A percentile compares a stretch with the other conserved stretches of the same genome.
Evolutionary conservation across 1,140 invertebrate genomes (phyloP).

Genomic region (Vanessa tameamea): DNA sequence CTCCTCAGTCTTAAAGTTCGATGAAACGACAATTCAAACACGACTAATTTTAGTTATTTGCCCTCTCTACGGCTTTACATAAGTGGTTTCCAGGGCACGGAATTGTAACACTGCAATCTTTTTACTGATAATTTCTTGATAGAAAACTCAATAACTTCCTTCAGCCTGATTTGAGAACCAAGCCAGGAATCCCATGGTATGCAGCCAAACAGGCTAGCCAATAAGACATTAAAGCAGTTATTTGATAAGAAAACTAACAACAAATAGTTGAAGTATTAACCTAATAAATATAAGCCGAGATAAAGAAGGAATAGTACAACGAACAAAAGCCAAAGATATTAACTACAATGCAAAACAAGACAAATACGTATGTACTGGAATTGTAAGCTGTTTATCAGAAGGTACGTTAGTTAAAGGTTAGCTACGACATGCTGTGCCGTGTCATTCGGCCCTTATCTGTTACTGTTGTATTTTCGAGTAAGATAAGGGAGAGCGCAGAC

Average conservation of each 20-base stretch:
- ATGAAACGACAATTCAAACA: too few relatives aligned
- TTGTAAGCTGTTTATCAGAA: constrained; percentile 41
- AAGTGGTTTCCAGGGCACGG: too few relatives aligned
- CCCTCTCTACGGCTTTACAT: too few relatives aligned
- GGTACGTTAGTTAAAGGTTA: constrained; percentile 40
- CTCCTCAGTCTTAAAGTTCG: too few relatives aligned
- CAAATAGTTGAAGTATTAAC: constrained; percentile 7
- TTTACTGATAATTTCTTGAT: too few relatives aligned
- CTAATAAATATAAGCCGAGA: constrained; percentile 4
- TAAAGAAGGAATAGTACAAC: constrained; percentile 4
- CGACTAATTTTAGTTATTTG: too few relatives aligned
- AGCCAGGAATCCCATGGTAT: too few relatives aligned
- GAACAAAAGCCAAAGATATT: constrained; percentile 13
- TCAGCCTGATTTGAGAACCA: too few relatives aligned
- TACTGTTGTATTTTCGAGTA: constrained; percentile 37
- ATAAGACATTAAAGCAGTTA: not conserved
- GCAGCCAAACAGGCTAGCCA: too few relatives aligned
- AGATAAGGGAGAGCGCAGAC: constrained; percentile 29
- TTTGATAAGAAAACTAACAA: not conserved
- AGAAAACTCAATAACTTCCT: too few relatives aligned
- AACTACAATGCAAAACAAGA: constrained; percentile 29
- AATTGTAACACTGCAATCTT: too few relatives aligned
- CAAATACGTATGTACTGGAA: constrained; percentile 30
- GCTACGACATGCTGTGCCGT: constrained; percentile 39
- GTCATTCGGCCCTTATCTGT: constrained; percentile 41